phyloP scores from a whole-genome alignment of 2,797 vertebrate genomes.

The Tragopan temminckii region DNA sequence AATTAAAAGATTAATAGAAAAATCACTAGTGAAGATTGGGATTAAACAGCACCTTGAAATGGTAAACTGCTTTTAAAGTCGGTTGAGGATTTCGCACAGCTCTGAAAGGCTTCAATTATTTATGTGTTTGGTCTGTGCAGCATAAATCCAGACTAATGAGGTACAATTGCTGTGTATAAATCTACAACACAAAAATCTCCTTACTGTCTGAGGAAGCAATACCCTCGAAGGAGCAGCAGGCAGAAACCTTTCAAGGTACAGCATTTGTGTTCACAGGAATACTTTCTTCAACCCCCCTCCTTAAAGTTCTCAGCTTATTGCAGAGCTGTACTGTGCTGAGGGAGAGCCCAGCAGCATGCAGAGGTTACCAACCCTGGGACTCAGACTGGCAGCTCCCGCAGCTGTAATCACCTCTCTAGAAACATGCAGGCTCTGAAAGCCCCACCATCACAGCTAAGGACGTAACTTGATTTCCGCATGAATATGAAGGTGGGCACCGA shows the following conservation, averaged over 20 bases:
- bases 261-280: not conserved
- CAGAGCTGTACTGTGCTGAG: not conserved
- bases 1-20: constrained; percentile 71
- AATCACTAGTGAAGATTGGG: constrained; percentile 55
- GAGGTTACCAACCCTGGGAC: not conserved
- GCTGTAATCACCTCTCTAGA: not conserved
- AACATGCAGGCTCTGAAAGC: not conserved
- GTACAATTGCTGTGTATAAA: constrained; percentile 67
- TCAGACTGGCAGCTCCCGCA: not conserved
- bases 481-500: not conserved
- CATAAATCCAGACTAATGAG: constrained; percentile 77
- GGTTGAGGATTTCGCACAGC: constrained; percentile 59
- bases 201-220: constrained; percentile 37
- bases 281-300: not conserved
- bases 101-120: constrained; percentile 76
- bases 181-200: constrained; percentile 31
- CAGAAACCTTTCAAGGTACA: constrained; percentile 5
- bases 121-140: constrained; percentile 62
- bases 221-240: not conserved
- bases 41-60: constrained; percentile 74
- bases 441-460: not conserved
- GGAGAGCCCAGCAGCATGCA: not conserved
- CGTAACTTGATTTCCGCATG: not conserved
- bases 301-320: not conserved
- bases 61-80: constrained; percentile 69